Conservation (phyloP, 2,113 vertebrate genomes). For the Euleptes europaea region DNA sequence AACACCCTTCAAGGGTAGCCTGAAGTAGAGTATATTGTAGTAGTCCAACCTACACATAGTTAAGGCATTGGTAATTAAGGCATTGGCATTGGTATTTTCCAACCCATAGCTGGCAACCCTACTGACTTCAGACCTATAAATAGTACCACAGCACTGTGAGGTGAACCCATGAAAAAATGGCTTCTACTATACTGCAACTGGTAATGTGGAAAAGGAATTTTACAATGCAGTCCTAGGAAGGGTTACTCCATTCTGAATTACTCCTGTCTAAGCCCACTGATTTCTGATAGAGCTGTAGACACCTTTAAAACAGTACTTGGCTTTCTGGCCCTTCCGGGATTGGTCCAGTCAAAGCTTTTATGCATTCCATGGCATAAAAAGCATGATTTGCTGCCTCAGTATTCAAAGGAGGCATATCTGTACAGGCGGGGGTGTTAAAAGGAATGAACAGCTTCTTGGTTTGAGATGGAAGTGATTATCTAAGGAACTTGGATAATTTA, state of each 20-base stretch:
- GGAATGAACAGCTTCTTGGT: not conserved
- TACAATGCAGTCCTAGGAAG: too few relatives aligned
- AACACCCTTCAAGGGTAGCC: too few relatives aligned
- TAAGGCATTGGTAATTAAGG: too few relatives aligned
- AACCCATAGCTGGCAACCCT: too few relatives aligned
- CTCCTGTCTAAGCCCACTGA: too few relatives aligned
- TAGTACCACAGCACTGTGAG: not conserved
- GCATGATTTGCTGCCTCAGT: not conserved
- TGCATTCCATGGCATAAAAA: not conserved
- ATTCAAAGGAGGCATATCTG: not conserved
- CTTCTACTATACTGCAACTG: not conserved
- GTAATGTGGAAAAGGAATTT: not conserved
- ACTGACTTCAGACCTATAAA: not conserved
- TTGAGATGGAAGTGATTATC: not conserved
- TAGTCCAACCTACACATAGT: too few relatives aligned
- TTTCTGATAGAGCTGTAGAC: too few relatives aligned
- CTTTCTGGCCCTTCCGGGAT: not conserved
- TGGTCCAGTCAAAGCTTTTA: not conserved
- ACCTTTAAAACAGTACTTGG: not conserved
- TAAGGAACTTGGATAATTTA: not conserved
- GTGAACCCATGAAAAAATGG: not conserved
- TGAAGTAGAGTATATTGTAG: too few relatives aligned
- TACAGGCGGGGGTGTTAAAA: constrained; percentile 3
- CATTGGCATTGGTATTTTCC: too few relatives aligned
- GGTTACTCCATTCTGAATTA: too few relatives aligned